A percentile compares a stretch with the other conserved stretches of the same genome.
phyloP scores from a whole-genome alignment of 2,888 invertebrate species.

The Orchestes rusci region DNA sequence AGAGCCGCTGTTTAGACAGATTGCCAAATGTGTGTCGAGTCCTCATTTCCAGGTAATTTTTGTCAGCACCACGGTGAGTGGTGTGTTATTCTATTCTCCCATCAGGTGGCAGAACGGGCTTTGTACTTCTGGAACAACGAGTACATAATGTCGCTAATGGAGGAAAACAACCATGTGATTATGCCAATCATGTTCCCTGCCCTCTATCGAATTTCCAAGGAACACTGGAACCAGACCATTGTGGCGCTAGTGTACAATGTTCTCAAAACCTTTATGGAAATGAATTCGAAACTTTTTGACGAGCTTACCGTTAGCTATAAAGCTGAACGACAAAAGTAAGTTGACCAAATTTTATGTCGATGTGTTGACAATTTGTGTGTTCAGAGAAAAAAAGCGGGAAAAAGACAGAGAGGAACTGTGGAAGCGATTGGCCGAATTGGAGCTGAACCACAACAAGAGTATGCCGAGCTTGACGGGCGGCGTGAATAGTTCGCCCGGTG shows the following conservation, averaged over 20 bases:
- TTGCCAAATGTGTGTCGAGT: conserved; percentile 98
- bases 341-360: conserved; percentile 27
- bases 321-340: conserved; percentile 97
- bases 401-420: conserved; percentile 96
- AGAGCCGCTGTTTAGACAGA: conserved; percentile 95
- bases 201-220: conserved; percentile 96
- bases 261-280: conserved; percentile 99
- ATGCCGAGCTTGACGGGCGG: conserved; percentile 27
- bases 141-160: conserved; percentile 98
- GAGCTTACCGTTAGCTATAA: conserved; percentile 98
- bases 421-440: conserved; percentile 89
- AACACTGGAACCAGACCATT: conserved; percentile 99
- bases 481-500: conserved; percentile 8
- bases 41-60: conserved; percentile 92
- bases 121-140: conserved; percentile 99
- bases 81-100: not conserved
- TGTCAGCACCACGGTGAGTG: not conserved
- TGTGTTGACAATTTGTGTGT: not conserved
- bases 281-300: conserved; percentile 99
- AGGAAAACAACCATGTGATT: conserved; percentile 96
- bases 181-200: conserved; percentile 99
- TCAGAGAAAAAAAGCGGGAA: conserved; percentile 80
- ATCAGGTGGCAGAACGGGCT: conserved; percentile 77
- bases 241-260: conserved; percentile 99
- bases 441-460: conserved; percentile 60